Evolutionary conservation across 2,888 invertebrate genomes (phyloP).

Genomic region (Eupithecia pulchellata): DNA sequence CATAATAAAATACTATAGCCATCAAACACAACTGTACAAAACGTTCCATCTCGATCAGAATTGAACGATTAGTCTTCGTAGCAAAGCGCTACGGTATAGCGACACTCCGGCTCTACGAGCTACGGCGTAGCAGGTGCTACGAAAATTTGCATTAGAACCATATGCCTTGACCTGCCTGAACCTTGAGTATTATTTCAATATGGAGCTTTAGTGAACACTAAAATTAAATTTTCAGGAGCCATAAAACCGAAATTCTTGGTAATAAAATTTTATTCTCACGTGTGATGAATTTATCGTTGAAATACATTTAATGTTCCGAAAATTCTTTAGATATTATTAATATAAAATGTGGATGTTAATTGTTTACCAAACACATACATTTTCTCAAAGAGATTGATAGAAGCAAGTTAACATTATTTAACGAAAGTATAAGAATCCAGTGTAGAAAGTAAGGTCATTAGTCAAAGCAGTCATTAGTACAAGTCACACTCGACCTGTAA

Average conservation of each 20-base stretch:
- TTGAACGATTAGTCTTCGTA: slow-evolving; percentile 37
- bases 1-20: not conserved
- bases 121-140: slow-evolving; percentile 44
- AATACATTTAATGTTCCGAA: not conserved
- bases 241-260: not conserved
- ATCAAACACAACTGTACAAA: slow-evolving; percentile 20
- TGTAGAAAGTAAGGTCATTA: slow-evolving; percentile 53
- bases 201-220: not conserved
- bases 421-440: not conserved
- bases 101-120: slow-evolving; percentile 44
- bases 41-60: slow-evolving; percentile 33
- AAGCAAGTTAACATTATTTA: not conserved
- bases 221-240: not conserved
- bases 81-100: slow-evolving; percentile 37
- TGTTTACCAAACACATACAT: no score
- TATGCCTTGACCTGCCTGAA: slow-evolving; percentile 36
- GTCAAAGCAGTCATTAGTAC: slow-evolving; percentile 66
- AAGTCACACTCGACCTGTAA: slow-evolving; percentile 58
- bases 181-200: slow-evolving; percentile 28
- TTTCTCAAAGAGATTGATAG: no score
- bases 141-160: slow-evolving; percentile 35
- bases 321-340: no score
- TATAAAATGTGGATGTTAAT: no score
- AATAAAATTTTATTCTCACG: not conserved
- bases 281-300: not conserved